A percentile compares a stretch with the other conserved stretches of the same genome.
Conservation (phyloP, 1,140 invertebrate species). For the Camponotus floridanus region DNA sequence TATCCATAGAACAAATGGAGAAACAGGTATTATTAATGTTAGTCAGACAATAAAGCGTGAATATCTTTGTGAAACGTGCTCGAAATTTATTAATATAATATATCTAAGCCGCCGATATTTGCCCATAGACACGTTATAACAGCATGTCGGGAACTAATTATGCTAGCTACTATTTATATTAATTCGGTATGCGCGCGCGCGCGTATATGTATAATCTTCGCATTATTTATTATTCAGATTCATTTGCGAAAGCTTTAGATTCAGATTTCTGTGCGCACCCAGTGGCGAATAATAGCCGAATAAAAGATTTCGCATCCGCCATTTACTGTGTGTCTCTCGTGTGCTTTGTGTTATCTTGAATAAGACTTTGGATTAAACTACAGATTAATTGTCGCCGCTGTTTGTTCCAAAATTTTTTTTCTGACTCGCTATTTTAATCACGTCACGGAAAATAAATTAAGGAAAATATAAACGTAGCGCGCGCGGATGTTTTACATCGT, state of each 20-base stretch:
- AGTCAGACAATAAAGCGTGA: conserved; percentile 29
- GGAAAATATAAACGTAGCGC: conserved; percentile 21
- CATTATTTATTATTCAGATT: conserved; percentile 47
- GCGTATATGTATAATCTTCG: not conserved
- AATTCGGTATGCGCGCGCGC: not conserved
- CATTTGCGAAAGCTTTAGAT: conserved; percentile 51
- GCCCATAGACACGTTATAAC: conserved; percentile 1
- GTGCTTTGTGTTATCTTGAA: conserved; percentile 33
- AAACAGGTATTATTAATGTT: not conserved
- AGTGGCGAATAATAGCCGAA: conserved; percentile 18
- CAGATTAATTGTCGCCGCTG: conserved; percentile 40
- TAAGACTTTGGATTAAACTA: conserved; percentile 44
- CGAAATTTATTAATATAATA: conserved; percentile 42
- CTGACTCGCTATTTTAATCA: conserved; percentile 36
- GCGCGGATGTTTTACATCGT: conserved; percentile 13
- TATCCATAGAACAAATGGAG: not conserved
- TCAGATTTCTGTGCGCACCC: conserved; percentile 34
- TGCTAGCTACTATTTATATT: conserved; percentile 27
- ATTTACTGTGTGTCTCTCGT: conserved; percentile 42
- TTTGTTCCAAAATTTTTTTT: not conserved
- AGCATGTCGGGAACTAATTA: conserved; percentile 36
- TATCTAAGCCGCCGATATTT: conserved; percentile 23
- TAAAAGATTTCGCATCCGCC: conserved; percentile 11
- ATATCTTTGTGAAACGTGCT: conserved; percentile 4
- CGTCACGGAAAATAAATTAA: conserved; percentile 44